Evolutionary conservation across 2,888 invertebrate genomes (phyloP), one percentile per base, ranked within the genome.

Genomic region (Caenorhabditis sp.): DNA sequence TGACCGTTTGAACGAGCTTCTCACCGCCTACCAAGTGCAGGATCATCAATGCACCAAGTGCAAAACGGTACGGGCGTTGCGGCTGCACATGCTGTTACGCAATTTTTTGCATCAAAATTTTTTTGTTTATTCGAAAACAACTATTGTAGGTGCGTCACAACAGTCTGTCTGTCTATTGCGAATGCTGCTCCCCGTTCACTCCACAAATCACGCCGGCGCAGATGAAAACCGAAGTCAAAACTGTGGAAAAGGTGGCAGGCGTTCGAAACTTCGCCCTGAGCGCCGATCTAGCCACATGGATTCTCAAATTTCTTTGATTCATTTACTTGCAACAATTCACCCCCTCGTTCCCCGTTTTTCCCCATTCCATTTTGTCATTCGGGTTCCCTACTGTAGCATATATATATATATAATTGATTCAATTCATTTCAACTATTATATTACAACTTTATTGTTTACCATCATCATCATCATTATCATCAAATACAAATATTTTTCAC

Each of bases 31-130:
- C 88, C 93, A 93, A 20, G 91, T 98, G 45, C 98, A 99, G 90
- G 99, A 99, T 91, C 92, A 96, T 76, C 93, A 93, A 84, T 99
- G 98, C 89, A 91, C 90, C 24, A 93, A 95, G 87, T 99, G 98
- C 90, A 92, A 93, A 85, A 93, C 94, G 92, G 94, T 94, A 35
- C 13, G 35, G 9, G 11, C 13, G 2, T 7, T 9, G 35, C 9
- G 11, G 35, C 35, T 7, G n/a, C n/a, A n/a, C 43, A 43, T 45
- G 27, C n/a, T 13, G 17, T n/a, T n/a, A 27, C 30, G 27, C 30
- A 58, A 37, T 4, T 53, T 53, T 58, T 30, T 58, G 27, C 11
- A 11, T 11, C 13, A 27, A 27, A 11, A 11, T 5, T 5, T 46
- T 6, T 7, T 17, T 5, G 15, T 17, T 13, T 13, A 4, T 9